These are phyloP conservation scores for Meteorus colon DNA, from an alignment of 2,888 invertebrate species.

Conservation along the genomic window DNA sequence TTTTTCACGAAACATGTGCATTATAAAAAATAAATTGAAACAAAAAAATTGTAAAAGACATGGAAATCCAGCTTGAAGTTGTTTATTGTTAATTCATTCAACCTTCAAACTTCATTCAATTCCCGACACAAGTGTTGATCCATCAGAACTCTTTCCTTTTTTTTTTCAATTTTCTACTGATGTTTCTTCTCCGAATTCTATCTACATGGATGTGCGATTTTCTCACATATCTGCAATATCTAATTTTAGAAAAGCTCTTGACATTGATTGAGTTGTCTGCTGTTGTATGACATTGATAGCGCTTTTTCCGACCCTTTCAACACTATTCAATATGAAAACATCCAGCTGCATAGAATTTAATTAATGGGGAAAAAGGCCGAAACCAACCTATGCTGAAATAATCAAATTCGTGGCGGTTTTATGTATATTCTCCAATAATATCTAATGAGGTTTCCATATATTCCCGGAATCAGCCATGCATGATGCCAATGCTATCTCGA, in stretches of 20 bases:
- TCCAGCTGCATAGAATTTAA: not conserved
- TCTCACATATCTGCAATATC: too few species aligned
- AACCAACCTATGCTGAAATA: too few species aligned
- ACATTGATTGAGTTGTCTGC: too few species aligned
- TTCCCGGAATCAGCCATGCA: conserved; percentile 79
- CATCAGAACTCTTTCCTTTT: not conserved
- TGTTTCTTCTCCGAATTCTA: not conserved
- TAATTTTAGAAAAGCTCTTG: too few species aligned
- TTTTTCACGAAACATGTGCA: conserved; percentile 74
- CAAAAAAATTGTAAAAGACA: conserved; percentile 71
- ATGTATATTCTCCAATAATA: not conserved
- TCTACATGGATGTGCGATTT: not conserved
- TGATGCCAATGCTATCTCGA: conserved; percentile 81
- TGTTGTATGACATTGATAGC: not conserved
- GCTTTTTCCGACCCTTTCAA: too few species aligned
- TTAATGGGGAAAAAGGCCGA: not conserved
- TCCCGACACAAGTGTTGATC: not conserved
- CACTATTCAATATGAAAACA: not conserved
- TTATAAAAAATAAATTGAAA: conserved; percentile 72
- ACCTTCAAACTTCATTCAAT: not conserved
- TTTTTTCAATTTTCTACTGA: not conserved
- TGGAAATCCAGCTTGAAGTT: conserved; percentile 50
- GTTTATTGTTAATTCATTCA: conserved; percentile 34
- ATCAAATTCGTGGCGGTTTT: too few species aligned
- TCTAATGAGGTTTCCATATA: conserved; percentile 51